Evolutionary conservation across 2,113 vertebrate genomes (phyloP).

Genomic region (Aldabrachelys gigantea): DNA sequence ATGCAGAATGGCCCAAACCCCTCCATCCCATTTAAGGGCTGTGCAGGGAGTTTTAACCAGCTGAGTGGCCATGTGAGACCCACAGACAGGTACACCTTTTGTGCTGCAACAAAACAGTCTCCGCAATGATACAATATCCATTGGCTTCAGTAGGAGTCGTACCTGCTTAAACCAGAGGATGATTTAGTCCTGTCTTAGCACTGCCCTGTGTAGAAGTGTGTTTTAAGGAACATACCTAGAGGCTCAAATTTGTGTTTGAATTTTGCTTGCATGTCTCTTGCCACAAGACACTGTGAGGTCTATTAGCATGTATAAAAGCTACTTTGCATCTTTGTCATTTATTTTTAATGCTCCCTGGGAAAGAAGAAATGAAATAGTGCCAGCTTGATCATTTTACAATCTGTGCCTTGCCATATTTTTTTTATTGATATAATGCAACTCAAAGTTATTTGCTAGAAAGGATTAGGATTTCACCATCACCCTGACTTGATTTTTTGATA

Average conservation of each 20-base stretch:
- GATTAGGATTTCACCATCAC: neutral
- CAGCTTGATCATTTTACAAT: constrained; percentile 13
- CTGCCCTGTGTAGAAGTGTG: neutral
- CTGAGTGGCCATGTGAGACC: neutral
- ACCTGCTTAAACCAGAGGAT: neutral
- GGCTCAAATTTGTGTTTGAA: neutral
- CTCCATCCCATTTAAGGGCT: neutral
- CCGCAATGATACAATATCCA: rapidly evolving
- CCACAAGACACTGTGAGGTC: rapidly evolving
- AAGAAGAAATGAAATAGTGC: neutral
- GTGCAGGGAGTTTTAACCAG: neutral
- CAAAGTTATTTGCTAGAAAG: neutral
- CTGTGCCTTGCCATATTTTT: neutral
- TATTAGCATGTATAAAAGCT: neutral
- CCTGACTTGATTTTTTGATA: neutral
- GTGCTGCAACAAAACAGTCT: neutral
- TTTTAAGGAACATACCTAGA: neutral
- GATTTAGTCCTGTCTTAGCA: neutral
- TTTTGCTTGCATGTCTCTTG: neutral
- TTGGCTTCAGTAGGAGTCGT: neutral
- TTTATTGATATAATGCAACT: neutral
- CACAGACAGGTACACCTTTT: neutral
- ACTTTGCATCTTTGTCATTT: constrained; percentile 35
- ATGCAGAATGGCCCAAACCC: neutral
- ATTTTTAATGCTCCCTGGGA: constrained; percentile 26